Base-by-base conservation (phyloP, 1,140 invertebrate species). In the Kradibia gibbosae region DNA sequence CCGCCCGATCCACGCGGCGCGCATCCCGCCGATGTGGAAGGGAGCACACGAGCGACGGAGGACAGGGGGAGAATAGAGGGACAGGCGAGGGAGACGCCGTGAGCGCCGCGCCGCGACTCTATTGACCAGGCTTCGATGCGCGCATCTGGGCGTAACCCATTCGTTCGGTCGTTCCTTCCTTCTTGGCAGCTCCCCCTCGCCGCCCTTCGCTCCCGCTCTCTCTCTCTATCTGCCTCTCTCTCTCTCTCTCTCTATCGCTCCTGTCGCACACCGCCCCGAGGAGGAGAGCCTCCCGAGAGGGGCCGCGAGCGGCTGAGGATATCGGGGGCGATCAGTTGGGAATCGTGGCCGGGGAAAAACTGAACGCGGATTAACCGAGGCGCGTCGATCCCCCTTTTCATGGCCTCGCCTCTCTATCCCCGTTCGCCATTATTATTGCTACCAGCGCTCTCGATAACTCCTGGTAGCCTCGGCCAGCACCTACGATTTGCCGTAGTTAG, bases 141-240 rank as follows among this genome's bases (percentile, higher is more conserved):
- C 90, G 90, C 91, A 91, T 91, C 91, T 91, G 91, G 91, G 91
- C 91, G 91, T 91, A 90, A 90, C 90, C 91, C 88, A 89, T 91
- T 90, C 88, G 86, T 85, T 87, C 87, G 86, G 87, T 89, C 82
- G 84, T 83, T 85, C 83, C 82, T n/a, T n/a, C n/a, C n/a, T n/a
- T n/a, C n/a, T n/a, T n/a, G n/a, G n/a, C n/a, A n/a, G n/a, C n/a
- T n/a, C n/a, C n/a, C n/a, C n/a, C n/a, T n/a, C 7, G 13, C 25
- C 73, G 34, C 28, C 78, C 72, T n/a, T 83, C 84, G 80, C 81
- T 50, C 82, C 45, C 80, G n/a, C 36, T 60, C 36, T 28, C 55
- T 62, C 57, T 55, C 45, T 28, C 71, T n/a, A n/a, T n/a, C 25
- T 62, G 34, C 28, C 78, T 70, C 34, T 83, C 84, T 78, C 81